phyloP scores from a whole-genome alignment of 1,140 invertebrate species.

The Schlechtendalia chinensis region DNA sequence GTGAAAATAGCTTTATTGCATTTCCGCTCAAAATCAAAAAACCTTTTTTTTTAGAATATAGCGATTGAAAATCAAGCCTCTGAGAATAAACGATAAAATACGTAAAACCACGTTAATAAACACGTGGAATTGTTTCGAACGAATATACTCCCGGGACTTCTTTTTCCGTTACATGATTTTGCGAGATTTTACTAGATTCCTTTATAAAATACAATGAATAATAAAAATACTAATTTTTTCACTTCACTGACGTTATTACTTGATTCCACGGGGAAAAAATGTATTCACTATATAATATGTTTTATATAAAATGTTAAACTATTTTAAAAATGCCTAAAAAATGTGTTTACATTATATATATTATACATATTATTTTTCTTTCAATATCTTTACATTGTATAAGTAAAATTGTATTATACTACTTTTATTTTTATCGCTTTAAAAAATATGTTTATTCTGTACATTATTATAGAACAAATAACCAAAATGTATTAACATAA shows the following conservation, averaged over 20 bases:
- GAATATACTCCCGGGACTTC: not conserved
- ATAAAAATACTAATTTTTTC: not conserved
- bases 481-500: not conserved
- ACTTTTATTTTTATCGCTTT: not conserved
- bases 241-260: too few species aligned
- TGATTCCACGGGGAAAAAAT: too few species aligned
- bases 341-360: not conserved
- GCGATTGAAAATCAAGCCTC: not conserved
- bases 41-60: not conserved
- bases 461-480: too few species aligned
- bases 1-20: not conserved
- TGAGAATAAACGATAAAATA: not conserved
- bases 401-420: conserved; percentile 1
- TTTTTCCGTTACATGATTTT: too few species aligned
- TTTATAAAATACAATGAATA: not conserved
- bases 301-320: not conserved
- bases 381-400: not conserved
- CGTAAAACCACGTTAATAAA: not conserved
- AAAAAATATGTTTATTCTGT: not conserved
- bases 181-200: too few species aligned
- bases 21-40: not conserved
- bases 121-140: not conserved
- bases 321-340: not conserved
- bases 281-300: not conserved
- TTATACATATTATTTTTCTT: not conserved